Evolutionary conservation across 2,113 vertebrate species (phyloP).

Genomic region (Dipodomys ordii): DNA sequence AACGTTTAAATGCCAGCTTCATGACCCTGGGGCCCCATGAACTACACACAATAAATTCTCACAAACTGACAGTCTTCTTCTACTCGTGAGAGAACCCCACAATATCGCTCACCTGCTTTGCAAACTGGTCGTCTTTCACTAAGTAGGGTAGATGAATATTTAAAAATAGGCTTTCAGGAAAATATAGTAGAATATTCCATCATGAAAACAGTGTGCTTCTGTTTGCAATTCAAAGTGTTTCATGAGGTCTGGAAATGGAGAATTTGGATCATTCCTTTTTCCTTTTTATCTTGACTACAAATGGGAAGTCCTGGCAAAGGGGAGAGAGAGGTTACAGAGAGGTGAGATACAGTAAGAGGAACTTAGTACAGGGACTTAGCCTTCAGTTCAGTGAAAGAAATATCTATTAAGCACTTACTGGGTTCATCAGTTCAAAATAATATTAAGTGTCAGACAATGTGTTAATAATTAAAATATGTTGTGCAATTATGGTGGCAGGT

Average conservation of each 20-base stretch:
- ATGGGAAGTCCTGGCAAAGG: not conserved
- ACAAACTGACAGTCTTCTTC: constrained; percentile 44
- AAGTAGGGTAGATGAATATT: constrained; percentile 52
- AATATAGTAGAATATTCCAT: constrained; percentile 38
- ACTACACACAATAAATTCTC: constrained; percentile 53
- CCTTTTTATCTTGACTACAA: not conserved
- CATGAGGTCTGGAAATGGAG: not conserved
- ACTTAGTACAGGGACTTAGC: not conserved
- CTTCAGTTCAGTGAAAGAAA: not conserved
- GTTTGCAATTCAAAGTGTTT: constrained; percentile 63
- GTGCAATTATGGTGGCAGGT: not conserved
- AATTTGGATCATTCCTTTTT: constrained; percentile 28
- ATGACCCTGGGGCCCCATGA: constrained; percentile 17
- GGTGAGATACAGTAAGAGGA: not conserved
- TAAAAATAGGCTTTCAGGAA: constrained; percentile 60
- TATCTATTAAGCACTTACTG: not conserved
- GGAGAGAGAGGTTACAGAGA: constrained; percentile 7
- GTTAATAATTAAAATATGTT: constrained; percentile 59
- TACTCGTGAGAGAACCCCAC: constrained; percentile 33
- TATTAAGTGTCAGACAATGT: not conserved
- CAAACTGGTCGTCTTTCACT: constrained; percentile 32
- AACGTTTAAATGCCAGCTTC: constrained; percentile 56
- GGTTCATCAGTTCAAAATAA: constrained; percentile 56
- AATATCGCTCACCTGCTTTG: constrained; percentile 19
- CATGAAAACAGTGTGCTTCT: constrained; percentile 36